Percentiles rank a stretch among this genome's conserved stretches.
These are phyloP conservation scores for Protophormia terraenovae DNA, from an alignment of 2,888 invertebrate genomes.

Conservation along the genomic window DNA sequence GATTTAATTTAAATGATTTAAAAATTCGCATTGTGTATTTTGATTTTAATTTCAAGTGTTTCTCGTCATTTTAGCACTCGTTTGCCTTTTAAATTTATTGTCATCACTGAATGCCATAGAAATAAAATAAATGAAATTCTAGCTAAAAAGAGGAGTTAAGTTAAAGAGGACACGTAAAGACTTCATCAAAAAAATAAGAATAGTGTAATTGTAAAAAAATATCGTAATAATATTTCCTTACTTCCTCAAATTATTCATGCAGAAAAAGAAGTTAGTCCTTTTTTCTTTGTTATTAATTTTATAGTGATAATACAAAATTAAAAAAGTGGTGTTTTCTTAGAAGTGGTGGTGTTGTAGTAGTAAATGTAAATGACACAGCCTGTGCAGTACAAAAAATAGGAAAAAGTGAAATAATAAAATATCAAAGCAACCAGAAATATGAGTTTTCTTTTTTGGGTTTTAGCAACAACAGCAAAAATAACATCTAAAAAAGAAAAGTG, in stretches of 20 bases:
- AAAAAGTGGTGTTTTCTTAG: background rate
- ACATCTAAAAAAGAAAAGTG: constrained; percentile 19
- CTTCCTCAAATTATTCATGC: background rate
- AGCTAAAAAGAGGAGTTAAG: constrained; percentile 7
- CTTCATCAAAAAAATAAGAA: background rate
- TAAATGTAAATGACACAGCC: background rate
- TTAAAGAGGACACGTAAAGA: constrained; percentile 7
- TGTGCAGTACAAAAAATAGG: background rate
- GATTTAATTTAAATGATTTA: no score
- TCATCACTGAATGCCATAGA: constrained; percentile 7
- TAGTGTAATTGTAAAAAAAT: background rate
- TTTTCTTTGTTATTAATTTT: background rate
- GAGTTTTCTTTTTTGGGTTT: constrained; percentile 5
- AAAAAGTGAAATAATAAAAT: background rate
- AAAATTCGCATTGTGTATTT: background rate
- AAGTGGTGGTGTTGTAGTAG: background rate
- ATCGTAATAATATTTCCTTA: background rate
- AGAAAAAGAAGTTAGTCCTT: background rate
- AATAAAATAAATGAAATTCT: constrained; percentile 15
- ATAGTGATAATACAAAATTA: background rate
- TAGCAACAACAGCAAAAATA: background rate
- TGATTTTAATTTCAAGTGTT: background rate
- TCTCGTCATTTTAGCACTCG: background rate
- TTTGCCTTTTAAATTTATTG: background rate
- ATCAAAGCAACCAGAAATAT: constrained; percentile 3